Conservation (phyloP, 2,113 vertebrate species). For the Sus scrofa region DNA sequence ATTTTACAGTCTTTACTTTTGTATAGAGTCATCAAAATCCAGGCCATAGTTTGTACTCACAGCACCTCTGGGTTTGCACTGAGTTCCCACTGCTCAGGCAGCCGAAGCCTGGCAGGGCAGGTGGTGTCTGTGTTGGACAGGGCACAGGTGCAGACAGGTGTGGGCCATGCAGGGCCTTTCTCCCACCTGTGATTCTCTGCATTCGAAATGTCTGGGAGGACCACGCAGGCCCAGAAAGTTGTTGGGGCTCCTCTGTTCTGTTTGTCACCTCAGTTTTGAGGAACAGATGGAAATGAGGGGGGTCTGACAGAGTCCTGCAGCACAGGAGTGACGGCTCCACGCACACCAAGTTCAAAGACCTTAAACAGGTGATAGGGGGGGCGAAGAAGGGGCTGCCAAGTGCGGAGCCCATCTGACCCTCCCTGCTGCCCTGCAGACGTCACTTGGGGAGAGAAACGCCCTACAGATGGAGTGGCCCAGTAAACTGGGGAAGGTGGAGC, state of each 20-base stretch:
- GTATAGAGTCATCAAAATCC: not conserved
- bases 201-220: no score
- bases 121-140: no score
- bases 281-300: not conserved
- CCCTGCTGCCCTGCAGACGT: not conserved
- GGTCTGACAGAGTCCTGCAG: not conserved
- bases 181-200: no score
- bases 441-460: rapidly evolving
- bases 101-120: no score
- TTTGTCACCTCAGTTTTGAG: not conserved
- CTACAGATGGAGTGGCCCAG: rapidly evolving
- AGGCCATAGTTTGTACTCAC: not conserved
- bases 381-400: no score
- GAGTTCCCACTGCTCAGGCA: no score
- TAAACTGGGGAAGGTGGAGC: not conserved
- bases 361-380: not conserved
- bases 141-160: not conserved
- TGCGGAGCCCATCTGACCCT: not conserved
- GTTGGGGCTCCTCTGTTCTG: not conserved
- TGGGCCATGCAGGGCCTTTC: no score
- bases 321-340: rapidly evolving
- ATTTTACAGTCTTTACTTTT: not conserved
- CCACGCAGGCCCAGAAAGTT: no score
- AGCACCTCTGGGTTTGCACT: no score
- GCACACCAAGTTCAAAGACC: not conserved